Evolutionary conservation across 2,888 invertebrate genomes (phyloP).

Genomic region (Perdita meconis): DNA sequence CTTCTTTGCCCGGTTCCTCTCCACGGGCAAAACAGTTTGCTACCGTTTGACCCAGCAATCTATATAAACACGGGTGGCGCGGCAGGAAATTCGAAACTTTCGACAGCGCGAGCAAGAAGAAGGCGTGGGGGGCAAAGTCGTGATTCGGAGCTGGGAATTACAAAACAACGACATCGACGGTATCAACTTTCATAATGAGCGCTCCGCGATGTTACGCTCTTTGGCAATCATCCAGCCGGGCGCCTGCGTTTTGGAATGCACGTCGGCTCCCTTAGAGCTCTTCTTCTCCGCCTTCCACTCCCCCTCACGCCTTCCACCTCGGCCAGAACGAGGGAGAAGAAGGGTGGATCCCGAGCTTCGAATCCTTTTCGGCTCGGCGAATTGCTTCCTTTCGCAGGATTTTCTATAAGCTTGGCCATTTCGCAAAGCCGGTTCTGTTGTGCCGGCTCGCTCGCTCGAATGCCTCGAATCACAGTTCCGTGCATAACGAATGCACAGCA

Average conservation of each 20-base stretch:
- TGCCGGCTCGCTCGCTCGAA: slow-evolving; percentile 60
- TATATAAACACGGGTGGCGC: slow-evolving; percentile 55
- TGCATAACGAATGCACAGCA: slow-evolving; percentile 54
- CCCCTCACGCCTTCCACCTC: slow-evolving; percentile 38
- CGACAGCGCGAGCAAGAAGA: slow-evolving; percentile 71
- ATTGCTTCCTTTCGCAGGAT: slow-evolving; percentile 71
- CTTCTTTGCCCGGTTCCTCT: slow-evolving; percentile 46
- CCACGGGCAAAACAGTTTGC: slow-evolving; percentile 63
- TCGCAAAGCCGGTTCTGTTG: slow-evolving; percentile 66
- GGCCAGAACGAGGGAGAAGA: slow-evolving; percentile 39
- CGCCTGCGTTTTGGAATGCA: slow-evolving; percentile 63
- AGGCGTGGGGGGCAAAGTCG: slow-evolving; percentile 42
- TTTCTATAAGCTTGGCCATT: slow-evolving; percentile 73
- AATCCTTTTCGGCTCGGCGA: slow-evolving; percentile 69
- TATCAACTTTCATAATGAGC: slow-evolving; percentile 82
- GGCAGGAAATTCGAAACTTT: slow-evolving; percentile 76
- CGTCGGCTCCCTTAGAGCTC: slow-evolving; percentile 27
- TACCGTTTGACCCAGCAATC: slow-evolving; percentile 67
- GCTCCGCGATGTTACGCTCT: slow-evolving; percentile 75
- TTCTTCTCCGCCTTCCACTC: slow-evolving; percentile 20
- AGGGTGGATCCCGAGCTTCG: slow-evolving; percentile 57
- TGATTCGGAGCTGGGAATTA: slow-evolving; percentile 67
- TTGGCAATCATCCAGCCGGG: slow-evolving; percentile 78
- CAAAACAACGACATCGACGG: slow-evolving; percentile 77
- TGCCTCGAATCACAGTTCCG: slow-evolving; percentile 60